Percentiles rank a stretch among this genome's conserved stretches.
Evolutionary conservation across 2,113 vertebrate species (phyloP).

Genomic region (Rhinolophus ferrumequinum): DNA sequence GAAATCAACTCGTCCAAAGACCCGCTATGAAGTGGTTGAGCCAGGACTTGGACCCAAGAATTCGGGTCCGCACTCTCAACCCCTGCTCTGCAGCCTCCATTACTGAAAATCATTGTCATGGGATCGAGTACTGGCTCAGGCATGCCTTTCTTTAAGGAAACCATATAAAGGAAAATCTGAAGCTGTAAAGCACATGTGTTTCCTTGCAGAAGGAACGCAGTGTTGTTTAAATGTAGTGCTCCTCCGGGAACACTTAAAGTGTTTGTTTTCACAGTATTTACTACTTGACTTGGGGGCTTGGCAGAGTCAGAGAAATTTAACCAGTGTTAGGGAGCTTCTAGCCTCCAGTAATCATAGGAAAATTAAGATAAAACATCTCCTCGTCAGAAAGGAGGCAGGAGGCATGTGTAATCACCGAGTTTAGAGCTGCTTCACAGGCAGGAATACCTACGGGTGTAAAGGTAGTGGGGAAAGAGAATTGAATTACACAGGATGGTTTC

Average conservation of each 20-base stretch:
- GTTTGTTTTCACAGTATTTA: conserved; percentile 66
- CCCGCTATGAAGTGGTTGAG: neutral
- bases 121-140: neutral
- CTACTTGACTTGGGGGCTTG: conserved; percentile 51
- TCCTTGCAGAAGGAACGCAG: neutral
- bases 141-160: conserved; percentile 49
- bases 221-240: conserved; percentile 45
- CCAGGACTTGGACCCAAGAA: conserved; percentile 1
- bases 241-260: neutral
- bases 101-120: neutral
- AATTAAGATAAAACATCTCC: conserved; percentile 29
- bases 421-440: neutral
- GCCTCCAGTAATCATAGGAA: neutral
- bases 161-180: conserved; percentile 35
- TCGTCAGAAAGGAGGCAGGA: neutral
- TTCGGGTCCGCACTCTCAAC: neutral
- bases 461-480: neutral
- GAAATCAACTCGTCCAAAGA: neutral
- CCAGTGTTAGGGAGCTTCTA: neutral
- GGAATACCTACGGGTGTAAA: neutral
- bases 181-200: conserved; percentile 38
- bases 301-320: conserved; percentile 1
- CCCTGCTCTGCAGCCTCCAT: neutral
- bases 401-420: neutral
- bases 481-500: neutral